Conservation (phyloP, 2,113 vertebrate genomes). For the Noturus placidus region DNA sequence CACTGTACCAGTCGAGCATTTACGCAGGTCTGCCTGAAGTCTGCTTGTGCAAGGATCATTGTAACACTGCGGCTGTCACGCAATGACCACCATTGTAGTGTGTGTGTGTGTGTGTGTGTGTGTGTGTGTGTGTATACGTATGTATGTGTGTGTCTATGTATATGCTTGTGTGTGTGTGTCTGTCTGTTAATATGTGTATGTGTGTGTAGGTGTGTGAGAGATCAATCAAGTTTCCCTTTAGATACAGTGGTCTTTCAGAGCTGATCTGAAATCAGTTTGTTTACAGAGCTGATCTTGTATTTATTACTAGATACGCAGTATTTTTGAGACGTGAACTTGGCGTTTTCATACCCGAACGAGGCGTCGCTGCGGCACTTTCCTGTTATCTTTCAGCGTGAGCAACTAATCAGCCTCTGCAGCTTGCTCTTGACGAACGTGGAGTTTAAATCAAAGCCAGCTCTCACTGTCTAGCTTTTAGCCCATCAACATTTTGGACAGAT, state of each 20-base stretch:
- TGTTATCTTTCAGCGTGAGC: constrained; percentile 8
- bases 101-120: constrained; percentile 6
- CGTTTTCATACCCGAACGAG: neutral
- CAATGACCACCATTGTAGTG: neutral
- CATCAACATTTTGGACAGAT: constrained; percentile 12
- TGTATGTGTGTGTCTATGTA: neutral
- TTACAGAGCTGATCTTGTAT: neutral
- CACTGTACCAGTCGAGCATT: neutral
- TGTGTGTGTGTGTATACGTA: neutral
- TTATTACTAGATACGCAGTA: neutral
- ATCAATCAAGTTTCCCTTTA: neutral
- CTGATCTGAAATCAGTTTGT: neutral
- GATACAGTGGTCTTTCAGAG: neutral
- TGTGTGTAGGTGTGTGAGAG: neutral
- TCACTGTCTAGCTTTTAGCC: constrained; percentile 1
- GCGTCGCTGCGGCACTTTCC: neutral
- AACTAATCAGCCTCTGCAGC: constrained; percentile 22
- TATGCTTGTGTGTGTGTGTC: neutral
- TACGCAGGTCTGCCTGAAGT: neutral
- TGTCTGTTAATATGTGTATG: neutral
- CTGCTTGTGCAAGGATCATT: constrained; percentile 3
- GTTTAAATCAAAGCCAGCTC: constrained; percentile 10
- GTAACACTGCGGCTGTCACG: neutral
- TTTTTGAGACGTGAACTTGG: neutral
- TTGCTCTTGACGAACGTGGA: neutral